Evolutionary conservation across 2,113 vertebrate species (phyloP).

Genomic region (Salminus brasiliensis): DNA sequence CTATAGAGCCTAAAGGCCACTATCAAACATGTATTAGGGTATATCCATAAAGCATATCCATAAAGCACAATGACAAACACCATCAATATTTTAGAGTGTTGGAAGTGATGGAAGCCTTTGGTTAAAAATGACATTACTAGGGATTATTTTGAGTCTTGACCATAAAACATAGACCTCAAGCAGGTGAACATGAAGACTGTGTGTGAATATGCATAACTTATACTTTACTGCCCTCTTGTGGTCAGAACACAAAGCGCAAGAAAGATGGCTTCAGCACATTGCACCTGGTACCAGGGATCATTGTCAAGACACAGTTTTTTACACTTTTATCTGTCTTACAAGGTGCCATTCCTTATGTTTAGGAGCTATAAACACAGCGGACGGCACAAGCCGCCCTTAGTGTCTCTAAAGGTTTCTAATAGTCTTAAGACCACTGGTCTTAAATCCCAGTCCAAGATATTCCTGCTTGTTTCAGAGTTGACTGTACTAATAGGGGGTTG

Average conservation of each 20-base stretch:
- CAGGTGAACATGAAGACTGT: background rate
- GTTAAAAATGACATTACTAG: background rate
- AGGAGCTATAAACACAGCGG: no score
- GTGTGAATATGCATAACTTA: background rate
- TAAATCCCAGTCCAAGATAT: no score
- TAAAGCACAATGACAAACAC: background rate
- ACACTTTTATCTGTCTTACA: no score
- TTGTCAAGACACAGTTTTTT: no score
- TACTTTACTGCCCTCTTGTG: conserved; percentile 40
- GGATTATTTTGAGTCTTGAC: background rate
- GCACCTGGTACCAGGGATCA: no score
- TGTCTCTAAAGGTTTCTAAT: no score
- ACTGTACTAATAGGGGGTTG: no score
- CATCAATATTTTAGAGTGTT: background rate
- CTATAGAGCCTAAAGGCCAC: background rate
- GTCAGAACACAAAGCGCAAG: background rate
- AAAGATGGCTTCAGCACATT: background rate
- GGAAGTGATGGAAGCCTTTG: background rate
- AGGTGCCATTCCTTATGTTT: no score
- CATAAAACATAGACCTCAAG: background rate
- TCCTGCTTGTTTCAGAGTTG: no score
- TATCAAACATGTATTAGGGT: background rate
- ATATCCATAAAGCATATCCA: no score
- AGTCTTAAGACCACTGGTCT: no score
- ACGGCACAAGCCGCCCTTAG: no score